These are phyloP conservation scores for Allolobophora icterica DNA, from an alignment of 2,888 invertebrate species.

Conservation along the genomic window DNA sequence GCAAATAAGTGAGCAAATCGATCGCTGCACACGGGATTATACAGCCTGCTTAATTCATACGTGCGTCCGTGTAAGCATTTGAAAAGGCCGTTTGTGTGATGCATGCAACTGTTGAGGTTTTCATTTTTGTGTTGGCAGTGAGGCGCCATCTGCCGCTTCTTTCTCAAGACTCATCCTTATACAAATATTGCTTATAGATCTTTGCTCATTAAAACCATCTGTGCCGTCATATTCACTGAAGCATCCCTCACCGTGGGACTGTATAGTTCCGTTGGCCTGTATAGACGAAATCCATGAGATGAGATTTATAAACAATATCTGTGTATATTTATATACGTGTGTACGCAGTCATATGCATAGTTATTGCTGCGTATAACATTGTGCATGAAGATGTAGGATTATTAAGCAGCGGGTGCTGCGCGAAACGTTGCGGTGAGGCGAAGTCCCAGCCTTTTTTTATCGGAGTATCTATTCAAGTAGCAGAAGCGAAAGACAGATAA, in stretches of 20 bases:
- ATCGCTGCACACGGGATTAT: too few relatives aligned
- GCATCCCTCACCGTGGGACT: not conserved
- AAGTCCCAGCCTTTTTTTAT: not conserved
- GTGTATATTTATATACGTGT: too few relatives aligned
- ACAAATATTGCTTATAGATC: conserved; percentile 10
- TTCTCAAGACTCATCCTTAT: not conserved
- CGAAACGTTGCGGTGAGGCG: not conserved
- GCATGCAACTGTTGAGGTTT: not conserved
- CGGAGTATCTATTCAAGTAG: not conserved
- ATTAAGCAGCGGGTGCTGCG: too few relatives aligned
- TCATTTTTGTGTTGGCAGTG: not conserved
- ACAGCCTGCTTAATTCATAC: too few relatives aligned
- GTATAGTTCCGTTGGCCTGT: too few relatives aligned
- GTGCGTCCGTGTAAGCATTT: not conserved
- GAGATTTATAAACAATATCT: not conserved
- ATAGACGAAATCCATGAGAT: not conserved
- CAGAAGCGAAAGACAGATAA: not conserved
- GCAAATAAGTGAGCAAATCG: too few relatives aligned
- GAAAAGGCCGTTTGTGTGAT: not conserved
- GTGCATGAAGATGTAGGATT: too few relatives aligned
- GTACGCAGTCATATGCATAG: too few relatives aligned
- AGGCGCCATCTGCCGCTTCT: not conserved
- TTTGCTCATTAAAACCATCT: not conserved
- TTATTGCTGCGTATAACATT: too few relatives aligned
- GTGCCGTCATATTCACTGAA: not conserved